phyloP scores from a whole-genome alignment of 2,888 invertebrate genomes.

The Luperina nickerlii region DNA sequence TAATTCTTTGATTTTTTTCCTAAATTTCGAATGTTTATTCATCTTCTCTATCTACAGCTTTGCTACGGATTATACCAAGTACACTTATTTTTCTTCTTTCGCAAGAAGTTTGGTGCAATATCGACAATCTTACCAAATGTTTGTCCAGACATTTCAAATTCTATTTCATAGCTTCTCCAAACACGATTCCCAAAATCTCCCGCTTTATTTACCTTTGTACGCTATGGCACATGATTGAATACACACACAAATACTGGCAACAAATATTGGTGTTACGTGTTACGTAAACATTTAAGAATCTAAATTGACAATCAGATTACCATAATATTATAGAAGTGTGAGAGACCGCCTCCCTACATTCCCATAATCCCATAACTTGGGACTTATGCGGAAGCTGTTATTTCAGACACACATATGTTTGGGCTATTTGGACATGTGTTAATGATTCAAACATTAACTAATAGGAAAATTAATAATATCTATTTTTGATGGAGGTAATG shows the following conservation, averaged over 20 bases:
- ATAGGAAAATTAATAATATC: constrained; percentile 49
- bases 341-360: constrained; percentile 42
- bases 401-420: constrained; percentile 56
- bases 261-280: constrained; percentile 60
- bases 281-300: constrained; percentile 69
- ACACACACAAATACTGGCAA: constrained; percentile 65
- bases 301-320: constrained; percentile 74
- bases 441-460: constrained; percentile 60
- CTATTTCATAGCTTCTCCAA: constrained; percentile 40
- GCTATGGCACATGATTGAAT: constrained; percentile 59
- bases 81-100: constrained; percentile 5
- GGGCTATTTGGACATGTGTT: constrained; percentile 58
- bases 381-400: constrained; percentile 59
- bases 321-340: constrained; percentile 69
- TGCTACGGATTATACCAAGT: constrained; percentile 7
- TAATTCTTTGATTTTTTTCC: background rate
- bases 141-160: constrained; percentile 50
- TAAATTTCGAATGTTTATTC: background rate
- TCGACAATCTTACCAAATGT: constrained; percentile 44
- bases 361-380: constrained; percentile 49
- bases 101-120: constrained; percentile 20
- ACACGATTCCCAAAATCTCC: constrained; percentile 41
- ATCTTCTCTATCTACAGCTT: constrained; percentile 11
- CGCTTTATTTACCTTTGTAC: constrained; percentile 64
- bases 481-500: constrained; percentile 45